These are phyloP conservation scores for Lipotes vexillifer DNA, from an alignment of 2,113 vertebrate genomes.

Conservation along the genomic window DNA sequence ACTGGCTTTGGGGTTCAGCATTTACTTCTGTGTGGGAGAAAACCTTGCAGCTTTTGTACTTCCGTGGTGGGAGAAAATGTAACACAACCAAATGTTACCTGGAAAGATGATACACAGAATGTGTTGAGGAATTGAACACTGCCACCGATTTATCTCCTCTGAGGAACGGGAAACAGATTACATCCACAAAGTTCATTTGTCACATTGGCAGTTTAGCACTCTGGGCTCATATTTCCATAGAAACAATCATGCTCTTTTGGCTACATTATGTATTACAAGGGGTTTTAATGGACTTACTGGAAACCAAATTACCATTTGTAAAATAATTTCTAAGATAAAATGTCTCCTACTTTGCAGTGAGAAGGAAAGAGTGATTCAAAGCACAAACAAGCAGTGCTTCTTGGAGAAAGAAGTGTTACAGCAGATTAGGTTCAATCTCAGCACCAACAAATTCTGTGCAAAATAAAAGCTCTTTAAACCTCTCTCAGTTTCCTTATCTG, in stretches of 20 bases:
- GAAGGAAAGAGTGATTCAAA: background rate
- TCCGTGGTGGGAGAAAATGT: background rate
- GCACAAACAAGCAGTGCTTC: background rate
- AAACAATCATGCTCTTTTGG: constrained; percentile 1
- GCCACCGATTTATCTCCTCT: background rate
- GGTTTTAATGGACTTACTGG: constrained; percentile 24
- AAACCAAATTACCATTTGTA: constrained; percentile 18
- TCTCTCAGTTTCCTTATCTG: background rate
- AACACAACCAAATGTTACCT: background rate
- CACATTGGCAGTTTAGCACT: background rate
- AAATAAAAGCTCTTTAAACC: background rate
- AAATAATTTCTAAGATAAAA: background rate
- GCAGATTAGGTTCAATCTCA: background rate
- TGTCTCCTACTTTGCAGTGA: background rate
- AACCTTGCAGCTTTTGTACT: background rate
- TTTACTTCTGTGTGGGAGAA: background rate
- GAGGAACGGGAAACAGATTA: background rate
- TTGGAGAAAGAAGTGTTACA: background rate
- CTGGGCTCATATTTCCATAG: background rate
- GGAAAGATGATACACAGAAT: background rate
- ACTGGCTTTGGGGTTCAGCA: background rate
- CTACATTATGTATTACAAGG: background rate
- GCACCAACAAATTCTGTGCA: background rate
- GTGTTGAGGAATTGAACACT: background rate
- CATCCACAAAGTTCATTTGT: background rate